Base-by-base conservation (phyloP, 2,888 invertebrate genomes). In the Brachyopa scutellaris region DNA sequence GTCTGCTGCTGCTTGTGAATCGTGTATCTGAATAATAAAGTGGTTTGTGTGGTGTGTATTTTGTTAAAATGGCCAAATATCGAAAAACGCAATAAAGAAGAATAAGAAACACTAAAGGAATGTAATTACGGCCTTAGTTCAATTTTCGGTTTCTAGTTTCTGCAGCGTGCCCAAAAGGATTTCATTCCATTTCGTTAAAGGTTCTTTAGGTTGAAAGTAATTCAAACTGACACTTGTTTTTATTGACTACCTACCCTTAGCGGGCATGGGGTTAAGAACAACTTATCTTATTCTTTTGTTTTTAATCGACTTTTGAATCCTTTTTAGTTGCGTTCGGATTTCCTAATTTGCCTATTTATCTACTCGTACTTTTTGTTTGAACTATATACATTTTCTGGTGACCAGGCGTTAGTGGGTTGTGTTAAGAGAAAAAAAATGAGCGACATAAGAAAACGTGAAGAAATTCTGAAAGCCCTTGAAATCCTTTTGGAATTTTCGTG, bases 251-350 rank as follows among this genome's bases (percentile, higher is more conserved):
- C n/a, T 21, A 11, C 19, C 11, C 19, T 1, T 36, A 7, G n/a
- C n/a, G n/a, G n/a, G n/a, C n/a, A n/a, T n/a, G n/a, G n/a, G n/a
- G n/a, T n/a, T n/a, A n/a, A n/a, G n/a, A 33, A 29, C 15, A 49
- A 33, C 31, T 55, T 67, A 73, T 67, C 61, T 33, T 21, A 23
- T 55, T 55, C 31, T 23, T 47, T 15, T 42, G 51, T 13, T 61
- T 55, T 74, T 69, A 74, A 80, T 80, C 74, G 67, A 74, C 74
- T 74, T 80, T 80, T 57, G 67, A 80, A 62, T 61, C 62, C 67
- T 47, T 74, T 55, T 66, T 17, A n/a, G 59, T 42, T 42, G 57
- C 49, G 49, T 17, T 59, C 29, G 55, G 38, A 57, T 53, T 62
- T 33, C 62, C 61, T 80, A 67, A 74, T 80, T 80, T 74, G 55